Evolutionary conservation across 2,797 vertebrate genomes (phyloP).

Genomic region (Bucorvus abyssinicus): DNA sequence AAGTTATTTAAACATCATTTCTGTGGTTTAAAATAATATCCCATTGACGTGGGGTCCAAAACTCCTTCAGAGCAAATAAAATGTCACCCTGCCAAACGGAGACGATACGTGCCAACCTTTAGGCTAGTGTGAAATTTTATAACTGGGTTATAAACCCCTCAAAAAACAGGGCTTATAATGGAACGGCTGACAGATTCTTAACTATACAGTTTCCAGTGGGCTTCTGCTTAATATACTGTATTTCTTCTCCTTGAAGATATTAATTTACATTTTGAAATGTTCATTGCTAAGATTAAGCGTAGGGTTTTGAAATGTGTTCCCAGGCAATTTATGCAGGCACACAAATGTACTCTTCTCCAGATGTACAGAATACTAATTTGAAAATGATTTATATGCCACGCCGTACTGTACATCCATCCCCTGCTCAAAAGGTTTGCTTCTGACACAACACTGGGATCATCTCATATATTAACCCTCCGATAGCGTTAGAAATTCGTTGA

Average conservation of each 20-base stretch:
- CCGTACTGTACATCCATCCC: constrained; percentile 67
- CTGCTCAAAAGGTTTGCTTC: constrained; percentile 74
- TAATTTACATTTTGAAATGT: constrained; percentile 82
- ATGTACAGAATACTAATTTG: constrained; percentile 79
- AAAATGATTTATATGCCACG: constrained; percentile 75
- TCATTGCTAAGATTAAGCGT: constrained; percentile 81
- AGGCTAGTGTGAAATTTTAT: constrained; percentile 75
- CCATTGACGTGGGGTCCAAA: constrained; percentile 69
- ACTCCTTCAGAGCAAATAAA: constrained; percentile 75
- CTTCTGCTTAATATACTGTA: constrained; percentile 78
- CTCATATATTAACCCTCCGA: constrained; percentile 65
- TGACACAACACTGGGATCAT: constrained; percentile 73
- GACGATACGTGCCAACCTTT: constrained; percentile 68
- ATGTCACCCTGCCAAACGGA: constrained; percentile 69
- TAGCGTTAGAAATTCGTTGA: constrained; percentile 52
- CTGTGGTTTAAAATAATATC: constrained; percentile 73
- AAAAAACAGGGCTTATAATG: constrained; percentile 73
- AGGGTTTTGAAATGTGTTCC: constrained; percentile 79
- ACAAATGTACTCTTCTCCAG: constrained; percentile 76
- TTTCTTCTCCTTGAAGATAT: constrained; percentile 80
- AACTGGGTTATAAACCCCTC: constrained; percentile 78
- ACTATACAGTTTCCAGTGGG: constrained; percentile 75
- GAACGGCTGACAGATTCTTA: constrained; percentile 77
- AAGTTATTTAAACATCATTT: constrained; percentile 71
- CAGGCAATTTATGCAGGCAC: constrained; percentile 79